These are phyloP conservation scores for Orycteropus afer DNA, from an alignment of 2,113 vertebrate species.

Conservation along the genomic window DNA sequence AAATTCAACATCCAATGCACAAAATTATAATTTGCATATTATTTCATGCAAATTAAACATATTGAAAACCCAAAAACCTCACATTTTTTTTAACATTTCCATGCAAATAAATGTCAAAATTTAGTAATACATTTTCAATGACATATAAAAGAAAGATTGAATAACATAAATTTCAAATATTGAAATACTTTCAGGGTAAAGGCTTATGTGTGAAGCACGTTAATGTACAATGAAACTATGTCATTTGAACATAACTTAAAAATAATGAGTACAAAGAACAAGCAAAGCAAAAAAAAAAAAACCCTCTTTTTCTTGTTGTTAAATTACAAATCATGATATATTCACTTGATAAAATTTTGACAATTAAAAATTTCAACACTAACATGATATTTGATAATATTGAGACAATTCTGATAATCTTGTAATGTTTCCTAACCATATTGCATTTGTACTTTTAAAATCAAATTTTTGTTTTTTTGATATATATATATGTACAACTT, in stretches of 20 bases:
- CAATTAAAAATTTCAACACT: neutral
- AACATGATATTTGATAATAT: neutral
- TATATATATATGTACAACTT: too few species aligned
- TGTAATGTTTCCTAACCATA: neutral
- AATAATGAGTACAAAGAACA: neutral
- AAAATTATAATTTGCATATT: neutral
- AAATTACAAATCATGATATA: neutral
- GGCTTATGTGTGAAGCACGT: neutral
- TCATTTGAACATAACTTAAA: neutral
- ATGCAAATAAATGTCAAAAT: neutral
- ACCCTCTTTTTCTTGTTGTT: neutral
- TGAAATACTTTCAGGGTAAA: neutral
- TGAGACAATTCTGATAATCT: neutral
- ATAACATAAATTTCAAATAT: neutral
- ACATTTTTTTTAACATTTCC: neutral
- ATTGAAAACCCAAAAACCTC: neutral
- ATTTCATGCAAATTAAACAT: conserved; percentile 8
- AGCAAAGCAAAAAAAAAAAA: neutral
- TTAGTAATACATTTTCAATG: neutral
- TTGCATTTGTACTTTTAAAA: neutral
- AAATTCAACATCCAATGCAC: neutral
- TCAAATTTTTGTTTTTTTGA: neutral
- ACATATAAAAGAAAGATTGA: neutral
- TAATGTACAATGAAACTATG: neutral
- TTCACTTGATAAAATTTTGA: neutral